A percentile compares a stretch with the other conserved stretches of the same genome.
Conservation (phyloP, 1,140 invertebrate genomes). For the Adelges cooleyi region DNA sequence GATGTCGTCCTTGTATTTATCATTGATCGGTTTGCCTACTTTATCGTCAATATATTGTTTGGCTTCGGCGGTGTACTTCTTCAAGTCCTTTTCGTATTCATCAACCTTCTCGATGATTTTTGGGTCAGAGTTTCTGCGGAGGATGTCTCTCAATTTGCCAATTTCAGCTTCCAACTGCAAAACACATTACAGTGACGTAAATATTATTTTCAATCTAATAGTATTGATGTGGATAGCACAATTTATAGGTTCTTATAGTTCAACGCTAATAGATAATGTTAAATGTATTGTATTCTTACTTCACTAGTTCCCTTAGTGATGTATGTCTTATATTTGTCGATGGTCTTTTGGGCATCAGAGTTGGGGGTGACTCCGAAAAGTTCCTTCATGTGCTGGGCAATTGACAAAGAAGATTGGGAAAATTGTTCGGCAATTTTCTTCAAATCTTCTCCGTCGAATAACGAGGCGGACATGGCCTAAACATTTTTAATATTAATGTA, state of each 20-base stretch:
- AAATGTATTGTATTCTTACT: no score
- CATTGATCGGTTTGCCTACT: neutral
- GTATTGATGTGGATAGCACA: no score
- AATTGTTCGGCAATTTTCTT: constrained; percentile 9
- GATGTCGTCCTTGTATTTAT: neutral
- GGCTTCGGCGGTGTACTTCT: neutral
- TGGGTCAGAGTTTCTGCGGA: neutral
- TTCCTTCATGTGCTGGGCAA: neutral
- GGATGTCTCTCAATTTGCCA: neutral
- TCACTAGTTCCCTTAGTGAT: neutral
- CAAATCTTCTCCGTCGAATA: neutral
- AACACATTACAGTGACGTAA: no score
- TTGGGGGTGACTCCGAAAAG: neutral
- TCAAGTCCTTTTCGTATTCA: constrained; percentile 5
- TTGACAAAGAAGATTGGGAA: neutral
- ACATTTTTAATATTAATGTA: neutral
- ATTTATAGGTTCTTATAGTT: no score
- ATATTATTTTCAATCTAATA: no score
- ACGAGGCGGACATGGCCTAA: neutral
- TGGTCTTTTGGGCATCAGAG: neutral
- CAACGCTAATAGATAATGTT: no score
- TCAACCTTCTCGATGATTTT: neutral
- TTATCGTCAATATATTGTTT: neutral
- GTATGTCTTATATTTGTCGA: neutral
- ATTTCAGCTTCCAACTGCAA: neutral